Evolutionary conservation across 2,113 vertebrate species (phyloP).

Genomic region (Apeltes quadracus): DNA sequence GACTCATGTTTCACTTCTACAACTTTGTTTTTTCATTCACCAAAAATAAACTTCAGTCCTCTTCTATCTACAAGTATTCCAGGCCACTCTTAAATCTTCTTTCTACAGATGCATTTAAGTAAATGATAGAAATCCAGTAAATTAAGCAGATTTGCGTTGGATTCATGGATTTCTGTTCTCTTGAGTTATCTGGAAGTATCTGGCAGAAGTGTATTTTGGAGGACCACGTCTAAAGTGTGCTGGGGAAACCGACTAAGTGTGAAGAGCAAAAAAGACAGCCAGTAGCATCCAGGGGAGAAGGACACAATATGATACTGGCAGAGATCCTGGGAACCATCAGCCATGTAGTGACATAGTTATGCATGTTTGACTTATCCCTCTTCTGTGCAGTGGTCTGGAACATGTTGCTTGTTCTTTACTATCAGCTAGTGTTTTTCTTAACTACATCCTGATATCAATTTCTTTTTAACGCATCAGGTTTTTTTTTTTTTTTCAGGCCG

Average conservation of each 20-base stretch:
- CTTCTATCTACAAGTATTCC: background rate
- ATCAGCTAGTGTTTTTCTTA: background rate
- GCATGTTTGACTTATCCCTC: constrained; percentile 25
- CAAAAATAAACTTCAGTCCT: background rate
- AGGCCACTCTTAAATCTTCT: background rate
- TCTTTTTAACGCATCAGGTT: constrained; percentile 2
- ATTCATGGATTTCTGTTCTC: constrained; percentile 28
- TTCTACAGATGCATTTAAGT: background rate
- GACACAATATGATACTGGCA: background rate
- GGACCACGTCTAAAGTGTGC: constrained; percentile 3
- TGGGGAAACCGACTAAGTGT: constrained; percentile 9
- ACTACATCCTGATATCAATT: background rate
- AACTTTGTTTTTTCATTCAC: background rate
- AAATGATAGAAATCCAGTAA: constrained; percentile 2
- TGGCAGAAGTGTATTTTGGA: background rate
- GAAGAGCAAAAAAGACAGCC: constrained; percentile 20
- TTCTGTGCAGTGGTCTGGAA: background rate
- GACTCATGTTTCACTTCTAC: background rate
- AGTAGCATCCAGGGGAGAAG: constrained; percentile 10
- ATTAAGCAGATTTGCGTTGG: constrained; percentile 14
- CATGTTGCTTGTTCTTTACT: constrained; percentile 10
- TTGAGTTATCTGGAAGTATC: too few relatives aligned
- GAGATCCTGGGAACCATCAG: background rate
- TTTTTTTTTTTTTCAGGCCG: background rate
- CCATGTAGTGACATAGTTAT: background rate